phyloP scores from a whole-genome alignment of 2,113 vertebrate species.

The Nycticebus coucang region DNA sequence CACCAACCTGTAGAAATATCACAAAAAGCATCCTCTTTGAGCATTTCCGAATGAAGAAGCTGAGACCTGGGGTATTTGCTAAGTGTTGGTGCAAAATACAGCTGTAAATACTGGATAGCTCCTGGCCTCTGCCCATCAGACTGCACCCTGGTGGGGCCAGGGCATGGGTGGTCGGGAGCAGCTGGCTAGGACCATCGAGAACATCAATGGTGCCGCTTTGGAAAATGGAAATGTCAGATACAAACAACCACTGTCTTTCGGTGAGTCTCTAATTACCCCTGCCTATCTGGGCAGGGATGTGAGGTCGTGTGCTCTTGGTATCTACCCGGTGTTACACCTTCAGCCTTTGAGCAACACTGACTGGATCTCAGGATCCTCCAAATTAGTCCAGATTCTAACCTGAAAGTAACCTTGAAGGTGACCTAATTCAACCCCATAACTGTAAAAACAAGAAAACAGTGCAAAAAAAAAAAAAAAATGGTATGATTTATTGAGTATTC shows the following conservation, averaged over 20 bases:
- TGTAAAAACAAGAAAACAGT: neutral
- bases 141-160: no score
- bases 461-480: neutral
- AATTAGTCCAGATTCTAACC: neutral
- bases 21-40: neutral
- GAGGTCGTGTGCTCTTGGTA: no score
- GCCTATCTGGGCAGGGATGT: neutral
- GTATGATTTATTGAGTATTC: neutral
- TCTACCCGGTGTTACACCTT: neutral
- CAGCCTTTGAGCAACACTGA: neutral
- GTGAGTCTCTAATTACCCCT: no score
- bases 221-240: neutral
- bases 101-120: neutral
- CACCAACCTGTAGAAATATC: neutral
- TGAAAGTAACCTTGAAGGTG: neutral
- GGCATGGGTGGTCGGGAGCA: no score
- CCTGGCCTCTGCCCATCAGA: neutral
- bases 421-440: neutral
- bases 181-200: neutral
- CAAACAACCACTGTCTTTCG: neutral
- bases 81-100: neutral
- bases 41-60: neutral
- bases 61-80: neutral
- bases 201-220: neutral
- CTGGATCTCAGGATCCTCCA: neutral